phyloP scores from a whole-genome alignment of 2,888 invertebrate species.

The Tethea ocularis region DNA sequence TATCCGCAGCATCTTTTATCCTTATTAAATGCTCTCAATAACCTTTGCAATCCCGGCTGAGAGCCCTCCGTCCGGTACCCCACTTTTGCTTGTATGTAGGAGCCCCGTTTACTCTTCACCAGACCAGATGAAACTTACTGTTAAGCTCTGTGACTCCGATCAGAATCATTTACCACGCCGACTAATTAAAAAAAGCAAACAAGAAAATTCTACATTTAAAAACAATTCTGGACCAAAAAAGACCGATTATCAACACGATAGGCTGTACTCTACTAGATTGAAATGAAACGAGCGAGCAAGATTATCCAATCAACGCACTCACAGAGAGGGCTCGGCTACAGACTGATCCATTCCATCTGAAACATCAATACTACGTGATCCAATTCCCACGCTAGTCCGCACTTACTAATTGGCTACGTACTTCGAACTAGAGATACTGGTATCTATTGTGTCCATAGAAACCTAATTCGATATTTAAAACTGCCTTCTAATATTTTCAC shows the following conservation, averaged over 20 bases:
- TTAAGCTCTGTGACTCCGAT: no score
- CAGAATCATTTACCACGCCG: no score
- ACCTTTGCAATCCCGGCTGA: no score
- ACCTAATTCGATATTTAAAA: background rate
- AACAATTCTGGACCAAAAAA: background rate
- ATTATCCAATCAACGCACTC: constrained; percentile 1
- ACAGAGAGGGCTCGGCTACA: background rate
- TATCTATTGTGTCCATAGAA: background rate
- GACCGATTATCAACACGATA: background rate
- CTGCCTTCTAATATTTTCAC: background rate
- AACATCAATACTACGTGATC: constrained; percentile 14
- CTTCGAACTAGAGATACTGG: constrained; percentile 1
- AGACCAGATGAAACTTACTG: background rate
- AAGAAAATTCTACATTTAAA: background rate
- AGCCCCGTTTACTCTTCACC: no score
- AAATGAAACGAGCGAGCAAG: background rate
- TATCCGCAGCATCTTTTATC: no score
- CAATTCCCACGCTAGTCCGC: constrained; percentile 12
- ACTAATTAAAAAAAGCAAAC: no score
- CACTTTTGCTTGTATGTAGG: no score
- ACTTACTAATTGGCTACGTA: constrained; percentile 7
- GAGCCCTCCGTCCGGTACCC: no score
- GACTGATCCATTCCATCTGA: background rate
- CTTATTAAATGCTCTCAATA: no score
- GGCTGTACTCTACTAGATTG: background rate